Base-by-base conservation (phyloP, 2,797 vertebrate genomes). In the Australoheros facetus region DNA sequence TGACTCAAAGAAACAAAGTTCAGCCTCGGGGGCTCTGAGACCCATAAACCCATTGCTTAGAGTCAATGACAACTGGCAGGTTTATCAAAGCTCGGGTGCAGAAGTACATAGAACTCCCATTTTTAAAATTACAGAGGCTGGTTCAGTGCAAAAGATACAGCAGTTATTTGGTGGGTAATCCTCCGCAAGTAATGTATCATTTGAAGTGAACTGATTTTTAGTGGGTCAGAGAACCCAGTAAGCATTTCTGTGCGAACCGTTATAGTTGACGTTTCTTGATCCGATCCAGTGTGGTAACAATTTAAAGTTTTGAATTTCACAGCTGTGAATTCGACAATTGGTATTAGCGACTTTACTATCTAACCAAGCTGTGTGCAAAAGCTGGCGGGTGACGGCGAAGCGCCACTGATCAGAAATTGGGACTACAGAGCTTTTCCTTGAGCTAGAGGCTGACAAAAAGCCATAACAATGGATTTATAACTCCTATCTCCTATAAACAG, bases 381-480 rank as follows among this genome's bases (percentile, higher is more conserved):
- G 75, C 73, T 78, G 73, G 80, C 82, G 71, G 64, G 55, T 70
- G 56, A 75, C 0, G 2, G 58, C 14, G 74, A 75, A 85, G 48
- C 75, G 79, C 34, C 66, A n/a, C 56, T 57, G 70, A 82, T 85
- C 81, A 69, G 81, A 87, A 76, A 79, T 69, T 83, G 79, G 74
- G 57, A 83, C 80, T 69, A 55, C 26, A 60, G 75, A 87, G 75
- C 32, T 84, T 85, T 72, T 53, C 73, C 77, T 83, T 72, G 56
- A 87, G 78, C 84, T 71, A 79, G 79, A 87, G 76, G 70, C 79
- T 78, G 80, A 80, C 71, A 32, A 80, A 77, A 77, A 78, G 75
- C 81, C 66, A 85, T 91, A 85, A 88, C 70, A 85, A 70, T 69
- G 73, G 90, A 93, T 94, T 92, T 92, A 90, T 89, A 81, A 77